Evolutionary conservation across 2,888 invertebrate genomes (phyloP), one percentile per base, ranked within the genome.

Genomic region (Alitta virens): DNA sequence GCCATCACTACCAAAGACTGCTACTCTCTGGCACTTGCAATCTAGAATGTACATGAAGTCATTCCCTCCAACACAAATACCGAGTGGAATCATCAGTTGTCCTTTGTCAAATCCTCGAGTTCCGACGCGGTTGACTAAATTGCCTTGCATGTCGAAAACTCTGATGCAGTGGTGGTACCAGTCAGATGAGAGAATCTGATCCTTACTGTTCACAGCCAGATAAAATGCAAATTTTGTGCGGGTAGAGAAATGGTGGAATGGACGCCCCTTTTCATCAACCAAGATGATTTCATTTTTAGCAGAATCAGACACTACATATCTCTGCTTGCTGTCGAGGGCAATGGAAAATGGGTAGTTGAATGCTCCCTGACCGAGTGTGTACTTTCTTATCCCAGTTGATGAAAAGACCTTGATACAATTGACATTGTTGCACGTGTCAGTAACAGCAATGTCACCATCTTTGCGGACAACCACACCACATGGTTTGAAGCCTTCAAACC

Each of bases 341-440:
- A 64, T n/a, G 23, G 56, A 61, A 43, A 64, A 64, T 3, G 64
- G 64, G 42, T 64, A 64, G 25, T 56, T 46, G 33, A 64, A 56
- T 23, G 21, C 38, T 3, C 64, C 64, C 23, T 38, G 14, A 16
- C 61, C 64, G 1, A 61, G 23, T 1, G 40, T 23, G 14, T 23
- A 12, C 21, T 46, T 51, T n/a, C 18, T 21, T 3, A 26, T 38
- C 3, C 64, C 64, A n/a, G 21, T 46, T 2, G 56, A 43, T 2
- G 56, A 54, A 56, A 61, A 64, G 7, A 64, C 38, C 49, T 61
- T 60, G 33, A 64, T 52, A 38, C 53, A 52, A 33, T 50, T 49
- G n/a, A 56, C 42, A 7, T 33, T 23, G 7, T 24, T 40, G 25
- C 27, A 52, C 43, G 54, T 53, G 53, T 64, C 64, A 1, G 64